Base-by-base conservation (phyloP, 2,888 invertebrate species). In the Eledona agricola region DNA sequence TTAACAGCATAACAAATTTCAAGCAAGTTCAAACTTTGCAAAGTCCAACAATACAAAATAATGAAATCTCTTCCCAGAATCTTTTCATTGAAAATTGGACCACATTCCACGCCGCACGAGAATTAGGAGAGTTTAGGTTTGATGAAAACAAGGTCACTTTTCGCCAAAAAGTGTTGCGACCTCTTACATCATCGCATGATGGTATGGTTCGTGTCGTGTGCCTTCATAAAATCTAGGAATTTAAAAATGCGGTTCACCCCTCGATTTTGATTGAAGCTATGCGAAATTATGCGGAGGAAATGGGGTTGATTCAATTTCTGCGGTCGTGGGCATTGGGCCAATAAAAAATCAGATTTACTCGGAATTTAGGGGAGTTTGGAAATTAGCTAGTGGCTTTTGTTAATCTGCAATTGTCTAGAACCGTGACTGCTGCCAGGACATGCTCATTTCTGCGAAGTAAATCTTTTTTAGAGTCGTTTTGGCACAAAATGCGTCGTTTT, bases 161-260 rank as follows among this genome's bases (percentile, higher is more conserved):
- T n/a, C 29, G 13, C 20, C 28, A 42, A 42, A 9, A 17, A 10
- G 1, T n/a, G 9, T 42, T 28, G 29, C 29, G 42, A 42, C 42
- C 42, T 29, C 20, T 42, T 42, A 42, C 42, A 28, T 42, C 40
- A 38, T n/a, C n/a, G n/a, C n/a, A n/a, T n/a, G 22, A 37, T 38
- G 9, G 16, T 19, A 20, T 35, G 34, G 22, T 31, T 3, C 16
- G 22, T 12, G 22, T 11, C 16, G 4, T 22, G 16, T 17, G 32
- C 17, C n/a, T 29, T 29, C n/a, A 29, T 11, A 12, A 29, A 29
- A 11, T 13, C 9, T 7, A 26, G 9, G 9, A 26, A 26, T 26
- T 26, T 26, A 11, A 11, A 26, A 26, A 4, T 7, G 26, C 9
- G 11, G 9, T 10, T 26, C 10, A 26, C 9, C 9, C 6, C 10